Evolutionary conservation across 1,140 invertebrate genomes (phyloP).

Genomic region (Nilaparvata lugens): DNA sequence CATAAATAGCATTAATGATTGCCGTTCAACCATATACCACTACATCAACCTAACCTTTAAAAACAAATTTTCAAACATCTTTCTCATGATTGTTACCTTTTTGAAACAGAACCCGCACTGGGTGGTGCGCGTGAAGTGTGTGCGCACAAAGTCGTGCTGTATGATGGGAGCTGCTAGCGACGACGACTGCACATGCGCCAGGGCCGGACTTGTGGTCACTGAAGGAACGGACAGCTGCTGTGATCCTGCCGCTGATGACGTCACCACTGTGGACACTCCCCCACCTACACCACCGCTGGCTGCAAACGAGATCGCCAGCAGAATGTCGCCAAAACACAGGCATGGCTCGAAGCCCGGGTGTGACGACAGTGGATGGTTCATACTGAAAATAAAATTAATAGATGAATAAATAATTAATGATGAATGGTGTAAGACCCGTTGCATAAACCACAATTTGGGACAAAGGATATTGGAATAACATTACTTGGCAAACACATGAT

Average conservation of each 20-base stretch:
- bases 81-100: too few species aligned
- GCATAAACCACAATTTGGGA: too few species aligned
- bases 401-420: too few species aligned
- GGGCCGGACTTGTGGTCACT: conserved; percentile 24
- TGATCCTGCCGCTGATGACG: conserved; percentile 11
- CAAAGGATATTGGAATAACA: too few species aligned
- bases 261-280: conserved; percentile 15
- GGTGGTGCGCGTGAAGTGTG: conserved; percentile 76
- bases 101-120: conserved; percentile 87
- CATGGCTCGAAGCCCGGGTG: conserved; percentile 83
- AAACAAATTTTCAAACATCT: too few species aligned
- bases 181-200: not conserved
- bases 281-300: conserved; percentile 29
- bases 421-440: too few species aligned
- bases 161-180: conserved; percentile 26
- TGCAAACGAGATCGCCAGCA: conserved; percentile 71
- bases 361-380: conserved; percentile 49
- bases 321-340: conserved; percentile 81
- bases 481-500: too few species aligned
- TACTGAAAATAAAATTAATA: conserved; percentile 40
- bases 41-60: too few species aligned
- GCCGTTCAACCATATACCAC: too few species aligned
- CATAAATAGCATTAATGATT: too few species aligned
- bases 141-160: conserved; percentile 68
- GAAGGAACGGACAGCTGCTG: conserved; percentile 17